Evolutionary conservation across 1,140 invertebrate species (phyloP), one percentile per base, ranked within the genome.

Genomic region (Tetramorium simillimum): DNA sequence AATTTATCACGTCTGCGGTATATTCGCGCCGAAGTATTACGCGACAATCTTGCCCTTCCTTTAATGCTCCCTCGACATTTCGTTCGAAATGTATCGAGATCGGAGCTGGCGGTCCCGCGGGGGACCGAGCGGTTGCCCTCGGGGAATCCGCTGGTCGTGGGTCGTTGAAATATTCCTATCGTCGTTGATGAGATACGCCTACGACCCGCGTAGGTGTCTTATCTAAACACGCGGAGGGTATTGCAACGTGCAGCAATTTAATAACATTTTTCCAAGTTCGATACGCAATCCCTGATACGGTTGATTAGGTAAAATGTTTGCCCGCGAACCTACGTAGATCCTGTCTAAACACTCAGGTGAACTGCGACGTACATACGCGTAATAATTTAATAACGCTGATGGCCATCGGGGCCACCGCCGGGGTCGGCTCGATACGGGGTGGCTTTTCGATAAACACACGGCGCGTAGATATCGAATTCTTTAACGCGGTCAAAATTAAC

Each of bases 331-430:
- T 5, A 49, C 37, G 7, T 76, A 58, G 12, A 16, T 24, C 37
- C 53, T 43, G n/a, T 75, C 7, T 40, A 58, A 75, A 75, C 37
- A 40, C 18, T 14, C 14, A 37, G 3, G 53, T 4, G 51, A 43
- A 37, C 56, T 40, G 40, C n/a, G 37, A 60, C 6, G 18, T 24
- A 16, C 46, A 5, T 67, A 4, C 28, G 16, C 3, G 14, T 18
- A 24, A 40, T 49, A 67, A 80, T 67, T 46, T 69, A 69, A 80
- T 70, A 81, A 70, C 14, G 33, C 10, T 81, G 62, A 81, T 70
- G 46, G 63, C 21, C 12, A 53, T n/a, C 51, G 37, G 40, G 63
- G 18, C 9, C 21, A 33, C 62, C 62, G 24, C 5, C 60, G 60
- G 33, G 1, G 12, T 1, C 4, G 58, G 18, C 14, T 80, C 43